phyloP scores from a whole-genome alignment of 2,888 invertebrate genomes.

The Melolontha melolontha region DNA sequence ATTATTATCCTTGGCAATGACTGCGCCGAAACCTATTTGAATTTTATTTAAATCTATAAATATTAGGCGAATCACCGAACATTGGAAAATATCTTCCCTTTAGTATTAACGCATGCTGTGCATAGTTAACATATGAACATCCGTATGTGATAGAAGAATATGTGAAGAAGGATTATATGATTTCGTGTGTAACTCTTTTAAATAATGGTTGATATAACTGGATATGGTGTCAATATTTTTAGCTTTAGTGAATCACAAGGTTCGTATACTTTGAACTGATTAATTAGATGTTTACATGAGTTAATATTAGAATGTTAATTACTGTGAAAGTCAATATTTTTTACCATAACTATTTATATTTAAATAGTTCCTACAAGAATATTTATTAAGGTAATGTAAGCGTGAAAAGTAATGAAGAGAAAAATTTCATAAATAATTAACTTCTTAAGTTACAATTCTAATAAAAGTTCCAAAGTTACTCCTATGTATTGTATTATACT shows the following conservation, averaged over 20 bases:
- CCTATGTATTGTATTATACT: too few species aligned
- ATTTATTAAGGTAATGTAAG: too few species aligned
- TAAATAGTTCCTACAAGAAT: too few species aligned
- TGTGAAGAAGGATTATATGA: slow-evolving; percentile 5
- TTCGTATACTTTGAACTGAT: slow-evolving; percentile 15
- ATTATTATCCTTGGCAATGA: slow-evolving; percentile 41
- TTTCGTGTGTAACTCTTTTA: slow-evolving; percentile 15
- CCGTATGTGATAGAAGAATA: slow-evolving; percentile 5
- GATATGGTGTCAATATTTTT: slow-evolving; percentile 41
- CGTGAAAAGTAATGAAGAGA: too few species aligned
- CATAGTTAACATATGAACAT: slow-evolving; percentile 24
- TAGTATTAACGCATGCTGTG: slow-evolving; percentile 25
- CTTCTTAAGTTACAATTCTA: too few species aligned
- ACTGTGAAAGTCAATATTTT: too few species aligned
- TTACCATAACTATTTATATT: too few species aligned
- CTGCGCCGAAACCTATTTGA: slow-evolving; percentile 35
- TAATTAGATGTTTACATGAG: too few species aligned
- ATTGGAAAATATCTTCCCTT: slow-evolving; percentile 33
- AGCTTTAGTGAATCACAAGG: slow-evolving; percentile 41
- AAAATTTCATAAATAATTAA: too few species aligned
- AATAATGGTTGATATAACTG: slow-evolving; percentile 31
- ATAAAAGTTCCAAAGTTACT: too few species aligned
- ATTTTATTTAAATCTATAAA: slow-evolving; percentile 36
- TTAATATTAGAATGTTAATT: too few species aligned
- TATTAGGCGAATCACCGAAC: slow-evolving; percentile 32